A percentile compares a stretch with the other conserved stretches of the same genome.
Conservation (phyloP, 2,888 invertebrate genomes). For the Oeneis ivallda region DNA sequence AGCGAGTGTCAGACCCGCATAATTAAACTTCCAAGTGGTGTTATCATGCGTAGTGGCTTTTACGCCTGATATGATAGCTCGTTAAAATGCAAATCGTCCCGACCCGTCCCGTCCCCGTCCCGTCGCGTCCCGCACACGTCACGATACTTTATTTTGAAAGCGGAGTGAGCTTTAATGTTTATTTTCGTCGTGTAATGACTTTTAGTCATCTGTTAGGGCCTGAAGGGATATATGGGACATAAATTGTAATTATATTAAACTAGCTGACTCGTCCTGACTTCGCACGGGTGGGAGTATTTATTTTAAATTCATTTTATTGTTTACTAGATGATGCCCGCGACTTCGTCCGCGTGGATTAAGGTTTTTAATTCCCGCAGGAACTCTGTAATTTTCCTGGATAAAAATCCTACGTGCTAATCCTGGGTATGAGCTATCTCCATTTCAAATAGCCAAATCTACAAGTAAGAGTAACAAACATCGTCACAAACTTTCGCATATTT, state of each 20-base stretch:
- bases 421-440: too few relatives aligned
- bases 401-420: too few relatives aligned
- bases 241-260: not conserved
- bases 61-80: constrained; percentile 32
- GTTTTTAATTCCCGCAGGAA: too few relatives aligned
- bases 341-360: too few relatives aligned
- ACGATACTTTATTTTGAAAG: constrained; percentile 23
- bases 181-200: constrained; percentile 24
- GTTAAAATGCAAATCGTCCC: constrained; percentile 39
- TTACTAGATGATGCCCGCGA: too few relatives aligned
- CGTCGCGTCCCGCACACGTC: constrained; percentile 13
- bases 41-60: constrained; percentile 34
- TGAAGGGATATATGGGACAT: not conserved
- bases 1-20: constrained; percentile 21
- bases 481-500: too few relatives aligned
- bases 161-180: constrained; percentile 21
- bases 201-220: constrained; percentile 8
- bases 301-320: too few relatives aligned
- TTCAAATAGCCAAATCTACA: too few relatives aligned
- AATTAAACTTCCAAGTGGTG: constrained; percentile 31
- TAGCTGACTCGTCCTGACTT: too few relatives aligned
- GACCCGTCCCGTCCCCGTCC: constrained; percentile 11
- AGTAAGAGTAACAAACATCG: too few relatives aligned
- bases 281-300: too few relatives aligned
- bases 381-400: too few relatives aligned